These are phyloP conservation scores for Poliocrania exsul DNA, from an alignment of 2,797 vertebrate species.

Conservation along the genomic window DNA sequence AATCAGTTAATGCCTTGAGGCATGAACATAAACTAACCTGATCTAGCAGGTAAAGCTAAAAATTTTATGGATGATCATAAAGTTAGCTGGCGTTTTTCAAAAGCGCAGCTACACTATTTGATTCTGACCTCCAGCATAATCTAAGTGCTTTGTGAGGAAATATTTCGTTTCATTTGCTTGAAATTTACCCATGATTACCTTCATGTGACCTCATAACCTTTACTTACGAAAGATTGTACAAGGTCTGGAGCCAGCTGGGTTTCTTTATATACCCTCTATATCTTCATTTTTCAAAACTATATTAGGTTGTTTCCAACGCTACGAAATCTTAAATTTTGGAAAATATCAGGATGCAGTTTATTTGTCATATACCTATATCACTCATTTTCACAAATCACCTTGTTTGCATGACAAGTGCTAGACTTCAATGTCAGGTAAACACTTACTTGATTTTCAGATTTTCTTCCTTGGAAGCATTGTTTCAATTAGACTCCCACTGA, in stretches of 20 bases:
- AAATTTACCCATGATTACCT: slow-evolving; percentile 31
- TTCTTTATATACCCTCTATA: background rate
- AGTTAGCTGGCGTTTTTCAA: background rate
- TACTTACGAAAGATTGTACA: slow-evolving; percentile 25
- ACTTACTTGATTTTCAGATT: background rate
- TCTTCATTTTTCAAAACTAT: background rate
- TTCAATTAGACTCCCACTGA: background rate
- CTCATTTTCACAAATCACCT: background rate
- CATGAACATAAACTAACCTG: background rate
- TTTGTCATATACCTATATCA: background rate
- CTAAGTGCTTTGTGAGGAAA: background rate
- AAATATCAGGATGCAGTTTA: background rate
- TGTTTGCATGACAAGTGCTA: background rate
- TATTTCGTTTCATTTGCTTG: slow-evolving; percentile 49
- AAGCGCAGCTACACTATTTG: background rate
- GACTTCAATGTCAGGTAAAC: background rate
- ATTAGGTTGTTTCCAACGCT: background rate
- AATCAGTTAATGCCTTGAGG: background rate
- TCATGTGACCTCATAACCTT: background rate
- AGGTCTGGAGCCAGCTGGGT: background rate
- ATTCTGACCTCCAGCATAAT: slow-evolving; percentile 33
- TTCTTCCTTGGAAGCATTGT: background rate
- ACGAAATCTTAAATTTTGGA: background rate
- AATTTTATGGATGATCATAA: slow-evolving; percentile 31
- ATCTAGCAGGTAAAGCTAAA: background rate